Evolutionary conservation across 2,888 invertebrate genomes (phyloP), one percentile per base, ranked within the genome.

Genomic region (Galeruca laticollis): DNA sequence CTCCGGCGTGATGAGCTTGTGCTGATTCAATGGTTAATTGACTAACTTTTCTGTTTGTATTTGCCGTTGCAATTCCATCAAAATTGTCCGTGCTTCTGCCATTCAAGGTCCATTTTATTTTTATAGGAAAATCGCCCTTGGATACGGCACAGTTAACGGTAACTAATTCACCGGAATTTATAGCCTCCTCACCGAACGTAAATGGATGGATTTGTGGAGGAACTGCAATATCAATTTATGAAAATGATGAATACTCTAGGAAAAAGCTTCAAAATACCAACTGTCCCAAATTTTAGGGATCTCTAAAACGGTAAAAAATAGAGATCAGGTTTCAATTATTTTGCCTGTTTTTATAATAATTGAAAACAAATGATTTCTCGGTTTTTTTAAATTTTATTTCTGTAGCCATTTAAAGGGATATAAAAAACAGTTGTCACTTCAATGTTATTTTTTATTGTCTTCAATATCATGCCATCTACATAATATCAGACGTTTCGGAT

Each of bases 51-150:
- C 72, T 75, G 40, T 71, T 71, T 31, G 59, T 71, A 26, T 70
- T 73, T 15, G 72, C 62, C 64, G 85, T 81, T 71, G 81, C 81
- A 56, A 86, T 82, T 61, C 86, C 86, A 31, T 80, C 75, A 49
- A 82, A 79, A 40, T 79, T 77, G 18, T 78, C 76, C 60, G 86
- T 80, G 15, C 82, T 78, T 35, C 79, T 77, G 63, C 83, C 82
- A 71, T 87, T 85, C 47, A 86, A 77, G 2, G 80, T 83, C 86
- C 80, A 80, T n/a, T 67, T 69, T n/a, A 80, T 80, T 59, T 88
- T 89, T 70, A 95, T 87, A 11, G 94, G 94, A 78, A 92, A 87
- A 86, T 95, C 94, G 73, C 95, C 93, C 82, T 92, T 91, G 75
- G 90, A 88, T 20, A 91, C 89, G 73, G 91, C 89, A 83, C 93